Conservation (phyloP, 2,797 vertebrate genomes). For the Sebastes nivosus region DNA sequence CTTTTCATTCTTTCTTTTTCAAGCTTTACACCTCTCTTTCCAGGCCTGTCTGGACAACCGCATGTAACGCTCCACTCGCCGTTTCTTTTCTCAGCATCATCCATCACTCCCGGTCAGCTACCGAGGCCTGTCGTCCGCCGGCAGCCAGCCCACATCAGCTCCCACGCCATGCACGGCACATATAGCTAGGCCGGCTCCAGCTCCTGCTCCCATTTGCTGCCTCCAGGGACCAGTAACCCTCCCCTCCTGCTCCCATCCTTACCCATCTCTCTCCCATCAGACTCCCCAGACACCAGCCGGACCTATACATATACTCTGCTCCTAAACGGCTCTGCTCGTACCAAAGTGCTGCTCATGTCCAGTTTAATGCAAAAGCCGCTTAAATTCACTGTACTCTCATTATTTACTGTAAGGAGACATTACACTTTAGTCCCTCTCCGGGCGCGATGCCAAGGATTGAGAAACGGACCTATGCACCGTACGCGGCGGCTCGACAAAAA, state of each 20-base stretch:
- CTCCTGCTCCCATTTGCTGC: slow-evolving; percentile 45
- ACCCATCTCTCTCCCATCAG: slow-evolving; percentile 8
- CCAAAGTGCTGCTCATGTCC: slow-evolving; percentile 43
- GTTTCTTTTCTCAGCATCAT: slow-evolving; percentile 67
- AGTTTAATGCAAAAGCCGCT: slow-evolving; percentile 43
- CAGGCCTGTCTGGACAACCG: slow-evolving; percentile 61
- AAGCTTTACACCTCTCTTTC: slow-evolving; percentile 64
- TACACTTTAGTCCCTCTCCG: slow-evolving; percentile 50
- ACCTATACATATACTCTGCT: slow-evolving; percentile 16
- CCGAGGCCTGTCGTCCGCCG: slow-evolving; percentile 58
- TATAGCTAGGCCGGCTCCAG: slow-evolving; percentile 38
- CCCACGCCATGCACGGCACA: slow-evolving; percentile 18
- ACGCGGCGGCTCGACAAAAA: slow-evolving; percentile 39
- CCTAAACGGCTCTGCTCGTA: slow-evolving; percentile 26
- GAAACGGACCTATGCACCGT: slow-evolving; percentile 27
- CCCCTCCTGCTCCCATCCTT: slow-evolving; percentile 1
- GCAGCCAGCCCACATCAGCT: slow-evolving; percentile 47
- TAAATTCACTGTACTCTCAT: slow-evolving; percentile 54
- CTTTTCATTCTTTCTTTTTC: slow-evolving; percentile 53
- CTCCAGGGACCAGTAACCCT: slow-evolving; percentile 39
- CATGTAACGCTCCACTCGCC: slow-evolving; percentile 62
- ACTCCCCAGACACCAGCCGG: slow-evolving; percentile 37
- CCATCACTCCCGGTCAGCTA: slow-evolving; percentile 68
- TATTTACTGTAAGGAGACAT: slow-evolving; percentile 63
- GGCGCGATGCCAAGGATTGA: slow-evolving; percentile 45